Conservation (phyloP, 2,113 vertebrate species). For the Gobiocypris rarus region DNA sequence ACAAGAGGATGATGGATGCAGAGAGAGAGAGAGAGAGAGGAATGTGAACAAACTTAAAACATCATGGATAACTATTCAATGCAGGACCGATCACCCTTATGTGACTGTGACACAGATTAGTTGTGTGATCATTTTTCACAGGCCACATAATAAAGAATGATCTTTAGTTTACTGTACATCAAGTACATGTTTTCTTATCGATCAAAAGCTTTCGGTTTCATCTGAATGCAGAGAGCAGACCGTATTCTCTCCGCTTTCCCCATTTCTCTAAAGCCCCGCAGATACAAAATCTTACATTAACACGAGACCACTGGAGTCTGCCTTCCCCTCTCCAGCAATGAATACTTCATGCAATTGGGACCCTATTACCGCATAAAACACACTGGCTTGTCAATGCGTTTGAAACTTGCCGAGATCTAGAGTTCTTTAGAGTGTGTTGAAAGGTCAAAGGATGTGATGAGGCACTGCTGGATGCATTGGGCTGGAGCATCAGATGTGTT, state of each 20-base stretch:
- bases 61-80: not conserved
- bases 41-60: constrained; percentile 9
- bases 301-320: constrained; percentile 9
- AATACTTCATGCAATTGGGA: constrained; percentile 41
- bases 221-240: constrained; percentile 31
- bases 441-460: constrained; percentile 51
- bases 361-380: constrained; percentile 46
- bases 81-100: not conserved
- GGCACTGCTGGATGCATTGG: constrained; percentile 39
- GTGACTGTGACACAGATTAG: constrained; percentile 16
- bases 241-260: constrained; percentile 19
- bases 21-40: constrained; percentile 10
- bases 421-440: constrained; percentile 42
- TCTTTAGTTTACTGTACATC: constrained; percentile 52
- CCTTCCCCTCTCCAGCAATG: constrained; percentile 25
- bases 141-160: constrained; percentile 50
- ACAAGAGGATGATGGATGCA: not conserved
- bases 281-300: constrained; percentile 45
- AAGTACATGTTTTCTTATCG: constrained; percentile 39
- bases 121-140: constrained; percentile 43
- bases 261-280: constrained; percentile 5
- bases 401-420: constrained; percentile 41
- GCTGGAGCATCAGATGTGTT: constrained; percentile 32
- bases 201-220: constrained; percentile 47
- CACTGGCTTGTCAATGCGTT: constrained; percentile 41